These are phyloP conservation scores for Dioctria linearis DNA, from an alignment of 2,888 invertebrate genomes.

Conservation along the genomic window DNA sequence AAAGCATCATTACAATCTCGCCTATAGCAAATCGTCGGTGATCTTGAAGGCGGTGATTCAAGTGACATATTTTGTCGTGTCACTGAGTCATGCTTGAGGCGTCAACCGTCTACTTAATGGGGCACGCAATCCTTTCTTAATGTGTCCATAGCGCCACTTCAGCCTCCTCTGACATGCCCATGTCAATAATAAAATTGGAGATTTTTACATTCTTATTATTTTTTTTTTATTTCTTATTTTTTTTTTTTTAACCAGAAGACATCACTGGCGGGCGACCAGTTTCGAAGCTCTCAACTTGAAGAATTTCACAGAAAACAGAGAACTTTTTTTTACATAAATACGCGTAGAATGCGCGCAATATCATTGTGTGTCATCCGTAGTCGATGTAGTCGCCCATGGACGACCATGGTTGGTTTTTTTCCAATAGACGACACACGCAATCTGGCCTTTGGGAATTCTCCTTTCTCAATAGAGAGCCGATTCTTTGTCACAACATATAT, in stretches of 20 bases:
- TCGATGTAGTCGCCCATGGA: no score
- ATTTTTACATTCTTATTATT: slow-evolving; percentile 25
- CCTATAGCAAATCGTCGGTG: neutral
- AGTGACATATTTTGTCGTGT: slow-evolving; percentile 43
- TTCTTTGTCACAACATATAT: slow-evolving; percentile 14
- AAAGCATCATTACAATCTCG: neutral
- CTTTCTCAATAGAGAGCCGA: slow-evolving; percentile 21
- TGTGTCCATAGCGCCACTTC: slow-evolving; percentile 47
- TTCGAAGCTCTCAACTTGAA: slow-evolving; percentile 1
- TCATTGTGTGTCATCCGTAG: slow-evolving; percentile 7
- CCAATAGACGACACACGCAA: slow-evolving; percentile 3
- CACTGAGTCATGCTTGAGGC: slow-evolving; percentile 36
- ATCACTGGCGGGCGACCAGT: slow-evolving; percentile 15
- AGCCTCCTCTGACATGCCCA: slow-evolving; percentile 11
- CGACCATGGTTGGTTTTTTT: slow-evolving; percentile 6
- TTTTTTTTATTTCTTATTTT: slow-evolving; percentile 16
- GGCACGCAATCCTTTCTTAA: slow-evolving; percentile 29
- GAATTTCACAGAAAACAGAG: slow-evolving; percentile 18
- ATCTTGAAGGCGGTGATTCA: slow-evolving; percentile 9
- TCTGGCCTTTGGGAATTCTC: slow-evolving; percentile 35
- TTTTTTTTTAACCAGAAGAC: slow-evolving; percentile 1
- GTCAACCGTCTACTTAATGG: slow-evolving; percentile 30
- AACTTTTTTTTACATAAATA: slow-evolving; percentile 10
- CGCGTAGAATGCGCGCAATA: neutral
- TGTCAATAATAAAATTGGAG: slow-evolving; percentile 28